A percentile compares a stretch with the other conserved stretches of the same genome.
These are phyloP conservation scores for Epicauta chinensis DNA, from an alignment of 1,140 invertebrate species.

Conservation along the genomic window DNA sequence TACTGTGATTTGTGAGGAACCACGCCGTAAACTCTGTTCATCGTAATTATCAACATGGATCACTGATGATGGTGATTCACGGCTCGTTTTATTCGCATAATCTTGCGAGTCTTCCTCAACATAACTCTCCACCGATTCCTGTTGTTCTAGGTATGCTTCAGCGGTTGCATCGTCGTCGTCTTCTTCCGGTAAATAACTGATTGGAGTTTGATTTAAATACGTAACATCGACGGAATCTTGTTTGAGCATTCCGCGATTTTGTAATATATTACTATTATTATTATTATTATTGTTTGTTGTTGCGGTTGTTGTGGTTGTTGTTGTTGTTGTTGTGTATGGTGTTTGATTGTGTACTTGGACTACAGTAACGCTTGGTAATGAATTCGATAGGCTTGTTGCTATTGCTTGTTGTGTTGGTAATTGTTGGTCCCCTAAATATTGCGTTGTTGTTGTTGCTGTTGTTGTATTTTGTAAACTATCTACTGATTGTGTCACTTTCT, in stretches of 20 bases:
- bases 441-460: slow-evolving; percentile 29
- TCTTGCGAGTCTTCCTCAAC: slow-evolving; percentile 37
- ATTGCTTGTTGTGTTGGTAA: slow-evolving; percentile 34
- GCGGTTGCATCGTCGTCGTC: background rate
- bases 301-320: no score
- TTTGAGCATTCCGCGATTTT: no score
- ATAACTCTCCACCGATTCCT: slow-evolving; percentile 46
- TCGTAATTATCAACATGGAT: slow-evolving; percentile 42
- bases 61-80: slow-evolving; percentile 43
- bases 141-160: slow-evolving; percentile 42
- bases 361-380: slow-evolving; percentile 16
- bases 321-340: background rate
- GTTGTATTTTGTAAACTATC: slow-evolving; percentile 31
- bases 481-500: background rate
- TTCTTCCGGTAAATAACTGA: no score
- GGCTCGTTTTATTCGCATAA: slow-evolving; percentile 33
- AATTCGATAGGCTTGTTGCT: slow-evolving; percentile 36
- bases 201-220: no score
- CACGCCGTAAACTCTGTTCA: slow-evolving; percentile 31
- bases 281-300: no score
- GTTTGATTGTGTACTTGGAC: slow-evolving; percentile 5
- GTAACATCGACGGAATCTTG: no score
- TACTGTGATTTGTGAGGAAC: slow-evolving; percentile 38
- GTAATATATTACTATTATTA: no score
- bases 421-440: slow-evolving; percentile 36